Base-by-base conservation (phyloP, 2,888 invertebrate species). In the Pseudococcus jackbeardsleyi region DNA sequence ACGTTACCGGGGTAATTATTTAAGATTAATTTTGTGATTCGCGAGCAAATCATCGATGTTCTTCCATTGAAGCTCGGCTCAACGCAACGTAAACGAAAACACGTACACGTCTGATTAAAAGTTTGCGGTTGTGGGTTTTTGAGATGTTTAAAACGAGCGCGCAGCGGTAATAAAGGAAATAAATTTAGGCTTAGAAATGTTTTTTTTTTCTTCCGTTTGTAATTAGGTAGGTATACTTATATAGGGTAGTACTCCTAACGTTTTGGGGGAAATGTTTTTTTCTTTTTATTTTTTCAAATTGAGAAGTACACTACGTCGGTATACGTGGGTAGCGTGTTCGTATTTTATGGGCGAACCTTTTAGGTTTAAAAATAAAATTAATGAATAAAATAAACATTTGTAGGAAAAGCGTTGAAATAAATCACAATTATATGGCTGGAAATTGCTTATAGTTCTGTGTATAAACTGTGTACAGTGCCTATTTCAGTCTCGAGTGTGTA, bases 361-460 rank as follows among this genome's bases (percentile, higher is more conserved):
- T 72, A 82, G 79, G 79, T 82, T 82, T 82, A 82, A 82, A 82
- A 82, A 82, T 82, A 82, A 82, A 82, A 82, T 82, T 82, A 82
- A 82, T 82, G 79, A 82, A 82, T 82, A 82, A 82, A 82, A 82
- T 82, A 82, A 82, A 42, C 79, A 82, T 82, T 82, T 82, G 42
- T 82, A 82, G 79, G 79, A 46, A 82, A 82, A 82, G 42, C 46
- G 79, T 82, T 82, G 79, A 82, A 46, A 82, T 82, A 82, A 82
- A 82, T 82, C 79, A 82, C 79, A 82, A 82, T 82, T 82, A 82
- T 82, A 82, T 46, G 46, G 79, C 46, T 82, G 79, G 79, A 82
- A 82, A 82, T 79, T 79, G 79, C 79, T 79, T 68, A 72, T 72
- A 72, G 33, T 72, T 72, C 33, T 33, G 72, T 72, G 33, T 72